Percentiles rank a stretch among this genome's conserved stretches.
Conservation (phyloP, 2,888 invertebrate genomes). For the Diaperis boleti region DNA sequence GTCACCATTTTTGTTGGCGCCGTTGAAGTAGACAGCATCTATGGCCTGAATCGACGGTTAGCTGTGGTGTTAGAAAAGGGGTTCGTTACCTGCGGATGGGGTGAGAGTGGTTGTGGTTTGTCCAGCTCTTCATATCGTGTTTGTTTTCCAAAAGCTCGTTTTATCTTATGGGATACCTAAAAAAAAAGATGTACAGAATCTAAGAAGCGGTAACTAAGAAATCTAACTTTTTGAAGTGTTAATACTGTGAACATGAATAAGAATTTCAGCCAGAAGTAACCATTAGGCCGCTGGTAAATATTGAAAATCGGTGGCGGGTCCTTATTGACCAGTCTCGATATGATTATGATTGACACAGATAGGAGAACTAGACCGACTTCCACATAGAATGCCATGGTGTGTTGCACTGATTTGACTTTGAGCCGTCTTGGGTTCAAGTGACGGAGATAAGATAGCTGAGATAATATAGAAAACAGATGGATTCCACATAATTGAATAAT, state of each 20-base stretch:
- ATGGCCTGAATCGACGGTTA: slow-evolving; percentile 75
- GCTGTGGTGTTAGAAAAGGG: too few relatives aligned
- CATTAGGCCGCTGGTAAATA: slow-evolving; percentile 68
- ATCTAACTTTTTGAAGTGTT: slow-evolving; percentile 66
- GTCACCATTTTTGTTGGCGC: slow-evolving; percentile 71
- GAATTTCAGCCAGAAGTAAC: slow-evolving; percentile 69
- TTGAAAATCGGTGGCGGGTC: slow-evolving; percentile 60
- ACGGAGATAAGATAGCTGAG: background rate
- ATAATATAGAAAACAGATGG: too few relatives aligned
- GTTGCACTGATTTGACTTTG: background rate
- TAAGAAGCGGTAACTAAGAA: too few relatives aligned
- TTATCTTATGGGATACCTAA: background rate
- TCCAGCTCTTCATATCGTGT: slow-evolving; percentile 66
- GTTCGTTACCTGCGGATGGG: slow-evolving; percentile 62
- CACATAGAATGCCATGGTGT: slow-evolving; percentile 9
- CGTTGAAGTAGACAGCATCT: slow-evolving; percentile 76
- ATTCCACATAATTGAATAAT: too few relatives aligned
- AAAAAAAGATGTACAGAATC: background rate
- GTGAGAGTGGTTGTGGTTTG: slow-evolving; percentile 69
- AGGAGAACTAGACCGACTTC: slow-evolving; percentile 17
- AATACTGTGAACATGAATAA: slow-evolving; percentile 66
- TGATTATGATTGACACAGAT: slow-evolving; percentile 25
- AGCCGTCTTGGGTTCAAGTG: background rate
- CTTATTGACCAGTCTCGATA: slow-evolving; percentile 22
- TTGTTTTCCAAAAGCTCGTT: slow-evolving; percentile 44